Base-by-base conservation (phyloP, 1,140 invertebrate species). In the Brachionus rubens region DNA sequence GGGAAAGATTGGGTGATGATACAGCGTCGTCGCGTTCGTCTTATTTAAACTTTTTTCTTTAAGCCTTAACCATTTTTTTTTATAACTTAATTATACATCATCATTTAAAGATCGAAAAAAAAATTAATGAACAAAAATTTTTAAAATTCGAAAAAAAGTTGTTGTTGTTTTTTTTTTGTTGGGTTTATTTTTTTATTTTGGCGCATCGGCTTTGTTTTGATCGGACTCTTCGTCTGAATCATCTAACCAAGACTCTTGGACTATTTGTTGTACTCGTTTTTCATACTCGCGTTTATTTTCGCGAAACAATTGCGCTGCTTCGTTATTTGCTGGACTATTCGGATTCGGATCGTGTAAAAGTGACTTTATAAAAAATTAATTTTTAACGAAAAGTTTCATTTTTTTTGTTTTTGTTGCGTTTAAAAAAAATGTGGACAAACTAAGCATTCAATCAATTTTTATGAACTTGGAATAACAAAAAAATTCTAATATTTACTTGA, bases 261-360 rank as follows among this genome's bases (percentile, higher is more conserved):
- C 93, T 86, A 93, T 95, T 82, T 92, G 91, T 88, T 94, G 94
- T 81, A 96, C 93, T 88, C 92, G 88, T 86, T 96, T 96, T 87
- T 96, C 93, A 86, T 96, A 96, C 87, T 96, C 93, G 81, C 92
- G 88, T 83, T 92, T 88, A 85, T 94, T 94, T 86, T 94, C 92
- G 88, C 93, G 93, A 86, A 95, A 96, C 80, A 96, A 89, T 87
- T 96, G 92, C 78, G 93, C 93, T 82, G 93, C 93, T 89, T 94
- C 91, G 79, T 92, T 94, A 85, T 96, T 96, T 78, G 93, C 93
- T 81, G 93, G 93, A 83, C 92, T 94, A 87, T 96, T 96, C 78
- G 93, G 93, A 87, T 96, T 96, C 78, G 93, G 93, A 87, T 96
- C 93, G 89, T 92, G 93, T 85, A 94, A 88, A 85, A 94, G 88